These are phyloP conservation scores for Solenodon paradoxus DNA, from an alignment of 2,113 vertebrate genomes.

Conservation along the genomic window DNA sequence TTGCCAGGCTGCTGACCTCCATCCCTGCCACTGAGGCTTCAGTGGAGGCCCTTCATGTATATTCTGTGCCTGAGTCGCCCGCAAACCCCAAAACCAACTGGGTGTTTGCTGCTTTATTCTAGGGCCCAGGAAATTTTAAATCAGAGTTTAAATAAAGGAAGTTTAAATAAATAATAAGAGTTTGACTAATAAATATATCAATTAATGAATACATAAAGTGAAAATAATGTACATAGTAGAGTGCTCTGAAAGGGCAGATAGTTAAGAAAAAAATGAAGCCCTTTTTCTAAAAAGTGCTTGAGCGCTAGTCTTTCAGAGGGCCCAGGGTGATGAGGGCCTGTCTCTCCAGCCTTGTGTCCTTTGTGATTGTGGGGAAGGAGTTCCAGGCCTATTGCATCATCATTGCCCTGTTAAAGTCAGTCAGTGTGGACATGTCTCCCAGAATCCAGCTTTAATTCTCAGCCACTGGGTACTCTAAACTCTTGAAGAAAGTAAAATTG, in stretches of 20 bases:
- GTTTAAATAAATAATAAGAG: no score
- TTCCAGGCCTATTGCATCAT: neutral
- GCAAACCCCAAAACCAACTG: neutral
- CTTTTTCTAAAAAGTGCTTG: neutral
- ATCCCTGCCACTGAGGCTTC: neutral
- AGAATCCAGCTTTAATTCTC: neutral
- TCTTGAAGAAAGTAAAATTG: neutral
- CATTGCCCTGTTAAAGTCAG: neutral
- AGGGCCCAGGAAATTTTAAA: neutral
- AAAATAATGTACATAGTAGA: neutral
- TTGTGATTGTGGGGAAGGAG: neutral
- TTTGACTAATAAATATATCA: no score
- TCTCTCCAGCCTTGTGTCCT: neutral
- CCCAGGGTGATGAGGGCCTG: neutral
- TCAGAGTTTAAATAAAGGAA: no score
- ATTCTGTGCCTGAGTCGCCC: neutral
- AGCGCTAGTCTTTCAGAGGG: neutral
- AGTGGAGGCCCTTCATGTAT: neutral
- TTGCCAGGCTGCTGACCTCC: neutral
- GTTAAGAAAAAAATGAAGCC: neutral
- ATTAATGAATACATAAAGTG: no score
- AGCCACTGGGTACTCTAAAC: neutral
- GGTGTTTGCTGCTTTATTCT: neutral
- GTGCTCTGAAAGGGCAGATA: neutral
- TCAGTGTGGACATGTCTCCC: neutral